Base-by-base conservation (phyloP, 2,888 invertebrate genomes). In the Protodeltote pygarga region DNA sequence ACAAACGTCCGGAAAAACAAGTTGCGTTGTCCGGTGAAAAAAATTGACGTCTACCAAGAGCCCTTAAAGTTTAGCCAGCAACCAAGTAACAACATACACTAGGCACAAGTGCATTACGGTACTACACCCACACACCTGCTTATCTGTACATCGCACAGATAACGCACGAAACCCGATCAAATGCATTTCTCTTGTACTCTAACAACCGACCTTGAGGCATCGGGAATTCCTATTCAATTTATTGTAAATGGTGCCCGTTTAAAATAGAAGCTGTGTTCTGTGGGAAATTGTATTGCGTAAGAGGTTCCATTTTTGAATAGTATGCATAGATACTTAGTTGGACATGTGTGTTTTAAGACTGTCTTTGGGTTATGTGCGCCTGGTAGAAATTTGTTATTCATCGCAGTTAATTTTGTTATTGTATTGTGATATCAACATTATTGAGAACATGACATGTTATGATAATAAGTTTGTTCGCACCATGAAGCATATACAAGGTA, bases 151-250 rank as follows among this genome's bases (percentile, higher is more conserved):
- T 82, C 86, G 81, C 74, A 65, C 72, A 59, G 86, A 85, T 85
- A 85, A 78, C 63, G 52, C 52, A 49, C 66, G 64, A 70, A 76
- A 80, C 77, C 79, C 72, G 70, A 59, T 78, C 84, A 89, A 89
- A 90, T 90, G 90, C 84, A 79, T 88, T 90, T 90, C 87, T 82
- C 89, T 83, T 90, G 90, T 90, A 76, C 67, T 75, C 82, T 83
- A 86, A 85, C 85, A 85, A 83, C 28, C 52, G 68, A 67, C 68
- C 68, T 68, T 68, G 71, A 60, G 53, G 28, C 60, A 52, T 61
- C 54, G 50, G 47, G 53, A 53, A 70, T 63, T 60, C 57, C 49
- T 54, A 46, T 49, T 51, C 53, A 66, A 70, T 68, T 68, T 68
- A 68, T 68, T 40, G 67, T 52, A 35, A 52, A 70, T 59, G 40